These are phyloP conservation scores for Mimachlamys varia DNA, from an alignment of 2,888 invertebrate genomes.

Conservation along the genomic window DNA sequence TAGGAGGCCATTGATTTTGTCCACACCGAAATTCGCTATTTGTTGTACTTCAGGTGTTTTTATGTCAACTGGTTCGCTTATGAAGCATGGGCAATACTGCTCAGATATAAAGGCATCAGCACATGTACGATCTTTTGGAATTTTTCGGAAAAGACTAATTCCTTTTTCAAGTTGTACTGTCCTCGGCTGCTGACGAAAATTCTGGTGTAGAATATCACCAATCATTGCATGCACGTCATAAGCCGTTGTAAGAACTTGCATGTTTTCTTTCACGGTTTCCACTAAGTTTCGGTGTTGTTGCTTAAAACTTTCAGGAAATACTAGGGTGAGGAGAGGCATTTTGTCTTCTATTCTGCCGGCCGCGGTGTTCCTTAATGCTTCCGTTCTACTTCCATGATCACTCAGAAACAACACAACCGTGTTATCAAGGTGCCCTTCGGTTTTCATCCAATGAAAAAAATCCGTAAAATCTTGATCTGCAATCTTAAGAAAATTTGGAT, in stretches of 20 bases:
- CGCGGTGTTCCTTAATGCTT: slow-evolving; percentile 44
- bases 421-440: slow-evolving; percentile 41
- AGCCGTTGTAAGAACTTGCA: slow-evolving; percentile 41
- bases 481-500: slow-evolving; percentile 41
- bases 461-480: slow-evolving; percentile 45
- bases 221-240: slow-evolving; percentile 52
- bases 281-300: slow-evolving; percentile 40
- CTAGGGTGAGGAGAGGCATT: slow-evolving; percentile 49
- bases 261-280: slow-evolving; percentile 40
- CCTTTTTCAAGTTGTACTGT: slow-evolving; percentile 20
- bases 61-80: not conserved
- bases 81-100: slow-evolving; percentile 50
- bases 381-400: slow-evolving; percentile 50
- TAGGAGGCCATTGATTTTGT: slow-evolving; percentile 32
- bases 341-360: slow-evolving; percentile 50
- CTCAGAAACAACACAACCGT: slow-evolving; percentile 48
- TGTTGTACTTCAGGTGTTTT: not conserved
- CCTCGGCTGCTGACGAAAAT: slow-evolving; percentile 11
- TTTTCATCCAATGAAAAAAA: slow-evolving; percentile 47
- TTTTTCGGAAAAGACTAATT: slow-evolving; percentile 46
- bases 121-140: slow-evolving; percentile 49
- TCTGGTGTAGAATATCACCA: slow-evolving; percentile 42
- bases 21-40: slow-evolving; percentile 36
- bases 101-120: slow-evolving; percentile 47
- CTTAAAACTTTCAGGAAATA: slow-evolving; percentile 44